phyloP scores from a whole-genome alignment of 2,888 invertebrate species.

The Cetonia aurata region DNA sequence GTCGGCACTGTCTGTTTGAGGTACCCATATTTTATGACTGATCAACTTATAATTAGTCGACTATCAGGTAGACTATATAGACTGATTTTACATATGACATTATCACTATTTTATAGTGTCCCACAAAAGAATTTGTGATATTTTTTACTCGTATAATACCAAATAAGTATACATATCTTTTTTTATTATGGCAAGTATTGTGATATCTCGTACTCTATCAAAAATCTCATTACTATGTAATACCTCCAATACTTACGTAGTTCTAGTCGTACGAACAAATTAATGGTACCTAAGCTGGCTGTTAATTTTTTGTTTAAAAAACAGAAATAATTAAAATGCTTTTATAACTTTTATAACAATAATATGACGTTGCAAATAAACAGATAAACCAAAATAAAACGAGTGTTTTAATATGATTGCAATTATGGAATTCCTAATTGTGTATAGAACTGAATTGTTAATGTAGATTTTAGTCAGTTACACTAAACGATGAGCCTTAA shows the following conservation, averaged over 20 bases:
- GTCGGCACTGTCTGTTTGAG: slow-evolving; percentile 15
- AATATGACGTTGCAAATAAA: slow-evolving; percentile 35
- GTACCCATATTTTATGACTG: slow-evolving; percentile 12
- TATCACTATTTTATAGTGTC: slow-evolving; percentile 8
- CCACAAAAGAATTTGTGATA: slow-evolving; percentile 21
- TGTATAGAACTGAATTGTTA: too few relatives aligned
- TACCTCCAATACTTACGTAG: not conserved
- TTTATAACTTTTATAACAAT: not conserved
- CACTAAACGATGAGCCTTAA: too few relatives aligned
- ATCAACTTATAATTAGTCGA: not conserved
- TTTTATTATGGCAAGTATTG: slow-evolving; percentile 10
- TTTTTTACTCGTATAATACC: slow-evolving; percentile 13
- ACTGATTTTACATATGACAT: not conserved
- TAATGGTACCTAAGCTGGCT: slow-evolving; percentile 1
- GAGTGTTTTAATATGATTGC: too few relatives aligned
- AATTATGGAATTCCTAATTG: too few relatives aligned
- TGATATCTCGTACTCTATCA: slow-evolving; percentile 21
- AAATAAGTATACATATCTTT: slow-evolving; percentile 1
- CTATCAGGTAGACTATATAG: not conserved
- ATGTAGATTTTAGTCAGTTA: too few relatives aligned
- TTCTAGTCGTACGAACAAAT: slow-evolving; percentile 6
- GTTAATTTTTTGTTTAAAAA: slow-evolving; percentile 4
- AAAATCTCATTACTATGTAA: slow-evolving; percentile 9
- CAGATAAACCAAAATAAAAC: not conserved
- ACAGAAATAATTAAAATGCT: not conserved